A percentile compares a stretch with the other conserved stretches of the same genome.
Evolutionary conservation across 2,888 invertebrate species (phyloP).

Genomic region (Pheosia tremula): DNA sequence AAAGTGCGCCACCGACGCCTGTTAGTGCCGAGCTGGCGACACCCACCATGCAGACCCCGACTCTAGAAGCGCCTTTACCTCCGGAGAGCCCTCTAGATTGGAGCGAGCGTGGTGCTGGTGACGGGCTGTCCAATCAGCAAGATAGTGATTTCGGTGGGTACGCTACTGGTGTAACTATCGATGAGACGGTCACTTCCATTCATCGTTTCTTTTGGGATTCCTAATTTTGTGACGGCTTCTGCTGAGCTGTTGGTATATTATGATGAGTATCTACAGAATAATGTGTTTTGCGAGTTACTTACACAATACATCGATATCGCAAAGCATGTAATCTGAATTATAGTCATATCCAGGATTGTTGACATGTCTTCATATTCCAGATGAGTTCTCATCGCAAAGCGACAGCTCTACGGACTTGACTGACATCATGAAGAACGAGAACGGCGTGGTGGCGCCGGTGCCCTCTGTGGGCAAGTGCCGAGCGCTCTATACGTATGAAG

Average conservation of each 20-base stretch:
- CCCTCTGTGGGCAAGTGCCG: slow-evolving; percentile 88
- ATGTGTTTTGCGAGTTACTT: no score
- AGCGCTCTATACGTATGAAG: slow-evolving; percentile 94
- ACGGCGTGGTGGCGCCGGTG: slow-evolving; percentile 45
- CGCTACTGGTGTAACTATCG: no score
- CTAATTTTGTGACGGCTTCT: no score
- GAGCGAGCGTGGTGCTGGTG: slow-evolving; percentile 90
- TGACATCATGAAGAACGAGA: slow-evolving; percentile 82
- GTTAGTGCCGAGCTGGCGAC: slow-evolving; percentile 52
- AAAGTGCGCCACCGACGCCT: slow-evolving; percentile 68
- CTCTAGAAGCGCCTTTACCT: slow-evolving; percentile 57
- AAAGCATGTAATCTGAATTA: no score
- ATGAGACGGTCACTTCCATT: no score
- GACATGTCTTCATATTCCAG: slow-evolving; percentile 66
- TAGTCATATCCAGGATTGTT: no score
- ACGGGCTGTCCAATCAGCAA: slow-evolving; percentile 94
- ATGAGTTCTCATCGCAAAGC: slow-evolving; percentile 92
- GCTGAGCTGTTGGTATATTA: no score
- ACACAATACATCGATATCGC: no score
- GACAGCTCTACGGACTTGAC: slow-evolving; percentile 83
- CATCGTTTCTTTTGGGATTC: no score
- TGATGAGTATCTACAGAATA: no score
- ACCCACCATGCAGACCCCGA: slow-evolving; percentile 47
- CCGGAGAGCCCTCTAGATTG: slow-evolving; percentile 86
- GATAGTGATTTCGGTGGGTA: slow-evolving; percentile 92